These are phyloP conservation scores for Artibeus lituratus DNA, from an alignment of 2,797 vertebrate genomes.

Conservation along the genomic window DNA sequence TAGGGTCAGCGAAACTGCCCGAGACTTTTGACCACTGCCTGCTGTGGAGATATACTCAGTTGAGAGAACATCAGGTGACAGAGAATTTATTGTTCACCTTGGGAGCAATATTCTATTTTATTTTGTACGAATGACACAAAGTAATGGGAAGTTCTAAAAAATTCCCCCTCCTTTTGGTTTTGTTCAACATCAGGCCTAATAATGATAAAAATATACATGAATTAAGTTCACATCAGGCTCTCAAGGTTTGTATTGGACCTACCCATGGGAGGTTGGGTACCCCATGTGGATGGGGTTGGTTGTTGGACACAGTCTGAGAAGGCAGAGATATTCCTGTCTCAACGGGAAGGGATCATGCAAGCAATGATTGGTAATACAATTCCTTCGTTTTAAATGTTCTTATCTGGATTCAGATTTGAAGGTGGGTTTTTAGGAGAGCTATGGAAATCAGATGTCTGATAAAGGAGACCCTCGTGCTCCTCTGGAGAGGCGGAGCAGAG, in stretches of 20 bases:
- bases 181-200: neutral
- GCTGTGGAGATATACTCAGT: neutral
- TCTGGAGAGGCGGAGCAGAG: neutral
- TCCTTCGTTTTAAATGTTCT: conserved; percentile 5
- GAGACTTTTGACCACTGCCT: neutral
- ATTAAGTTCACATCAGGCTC: neutral
- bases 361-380: neutral
- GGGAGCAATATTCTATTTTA: neutral
- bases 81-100: neutral
- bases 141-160: neutral
- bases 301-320: neutral
- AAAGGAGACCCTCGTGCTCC: neutral
- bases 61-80: neutral
- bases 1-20: neutral
- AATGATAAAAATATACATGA: neutral
- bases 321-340: neutral
- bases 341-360: neutral
- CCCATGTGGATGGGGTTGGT: neutral
- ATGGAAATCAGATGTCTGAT: neutral
- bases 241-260: neutral
- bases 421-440: neutral
- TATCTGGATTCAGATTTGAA: neutral
- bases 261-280: too few relatives aligned
- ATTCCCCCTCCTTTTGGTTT: neutral
- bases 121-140: neutral